A percentile compares a stretch with the other conserved stretches of the same genome.
phyloP scores from a whole-genome alignment of 2,797 vertebrate genomes.

The Poeciliopsis presidionis region DNA sequence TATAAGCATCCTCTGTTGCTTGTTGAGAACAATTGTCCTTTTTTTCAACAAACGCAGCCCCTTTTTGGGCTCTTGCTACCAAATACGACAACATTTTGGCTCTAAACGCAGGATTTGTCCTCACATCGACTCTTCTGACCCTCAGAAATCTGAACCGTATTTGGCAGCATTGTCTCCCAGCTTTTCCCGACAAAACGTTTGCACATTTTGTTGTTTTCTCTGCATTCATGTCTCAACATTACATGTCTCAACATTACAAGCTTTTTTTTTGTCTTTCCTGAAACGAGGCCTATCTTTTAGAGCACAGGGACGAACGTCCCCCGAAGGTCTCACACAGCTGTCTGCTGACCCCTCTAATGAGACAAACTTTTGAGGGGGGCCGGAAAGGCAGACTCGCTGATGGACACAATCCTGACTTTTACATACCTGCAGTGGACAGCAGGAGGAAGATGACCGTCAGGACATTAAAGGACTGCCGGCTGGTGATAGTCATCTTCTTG shows the following conservation, averaged over 20 bases:
- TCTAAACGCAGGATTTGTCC: conserved; percentile 25
- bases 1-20: background rate
- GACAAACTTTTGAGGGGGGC: conserved; percentile 6
- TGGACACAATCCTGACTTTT: conserved; percentile 29
- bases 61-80: conserved; percentile 24
- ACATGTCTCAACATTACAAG: conserved; percentile 18
- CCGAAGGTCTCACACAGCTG: conserved; percentile 1
- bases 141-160: conserved; percentile 33
- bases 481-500: conserved; percentile 96
- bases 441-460: conserved; percentile 88
- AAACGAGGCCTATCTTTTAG: conserved; percentile 18
- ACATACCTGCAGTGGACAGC: conserved; percentile 92
- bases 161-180: background rate
- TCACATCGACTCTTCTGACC: conserved; percentile 34
- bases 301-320: conserved; percentile 4
- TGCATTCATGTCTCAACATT: conserved; percentile 30
- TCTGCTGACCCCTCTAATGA: conserved; percentile 8
- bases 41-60: background rate
- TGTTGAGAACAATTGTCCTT: background rate
- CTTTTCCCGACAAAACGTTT: conserved; percentile 3
- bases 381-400: conserved; percentile 31
- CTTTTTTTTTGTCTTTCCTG: background rate
- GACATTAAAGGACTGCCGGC: conserved; percentile 90
- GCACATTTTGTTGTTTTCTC: conserved; percentile 13
- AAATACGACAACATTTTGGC: conserved; percentile 30